Evolutionary conservation across 2,888 invertebrate species (phyloP).

Genomic region (Meteorus cinctellus): DNA sequence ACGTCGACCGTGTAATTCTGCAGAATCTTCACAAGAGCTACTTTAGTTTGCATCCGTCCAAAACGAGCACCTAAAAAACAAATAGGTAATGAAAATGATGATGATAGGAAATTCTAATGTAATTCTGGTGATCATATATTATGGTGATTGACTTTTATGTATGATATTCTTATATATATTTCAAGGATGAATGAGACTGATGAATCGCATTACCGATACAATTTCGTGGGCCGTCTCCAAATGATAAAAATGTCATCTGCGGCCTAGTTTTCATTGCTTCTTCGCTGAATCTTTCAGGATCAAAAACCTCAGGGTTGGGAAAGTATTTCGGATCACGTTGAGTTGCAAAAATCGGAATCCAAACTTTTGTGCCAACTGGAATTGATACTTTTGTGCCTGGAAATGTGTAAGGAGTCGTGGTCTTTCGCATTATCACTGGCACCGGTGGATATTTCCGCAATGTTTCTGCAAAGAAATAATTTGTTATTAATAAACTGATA

Average conservation of each 20-base stretch:
- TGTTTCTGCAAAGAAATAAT: constrained; percentile 67
- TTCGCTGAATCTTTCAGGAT: constrained; percentile 63
- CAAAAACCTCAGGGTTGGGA: constrained; percentile 57
- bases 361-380: constrained; percentile 41
- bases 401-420: constrained; percentile 56
- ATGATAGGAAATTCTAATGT: neutral
- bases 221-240: constrained; percentile 67
- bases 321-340: constrained; percentile 50
- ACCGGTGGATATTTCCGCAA: constrained; percentile 73
- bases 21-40: constrained; percentile 67
- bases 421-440: constrained; percentile 63
- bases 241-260: constrained; percentile 60
- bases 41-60: constrained; percentile 67
- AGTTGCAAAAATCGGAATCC: constrained; percentile 49
- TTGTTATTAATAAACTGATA: neutral
- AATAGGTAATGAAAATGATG: constrained; percentile 32
- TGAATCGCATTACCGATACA: constrained; percentile 60
- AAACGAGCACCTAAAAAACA: constrained; percentile 60
- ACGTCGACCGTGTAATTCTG: constrained; percentile 65
- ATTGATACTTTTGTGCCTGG: constrained; percentile 47
- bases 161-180: no score
- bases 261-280: constrained; percentile 55
- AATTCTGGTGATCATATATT: neutral
- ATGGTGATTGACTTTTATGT: no score
- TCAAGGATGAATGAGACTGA: no score